These are phyloP conservation scores for Phodopus roborovskii DNA, from an alignment of 2,113 vertebrate genomes.

Conservation along the genomic window DNA sequence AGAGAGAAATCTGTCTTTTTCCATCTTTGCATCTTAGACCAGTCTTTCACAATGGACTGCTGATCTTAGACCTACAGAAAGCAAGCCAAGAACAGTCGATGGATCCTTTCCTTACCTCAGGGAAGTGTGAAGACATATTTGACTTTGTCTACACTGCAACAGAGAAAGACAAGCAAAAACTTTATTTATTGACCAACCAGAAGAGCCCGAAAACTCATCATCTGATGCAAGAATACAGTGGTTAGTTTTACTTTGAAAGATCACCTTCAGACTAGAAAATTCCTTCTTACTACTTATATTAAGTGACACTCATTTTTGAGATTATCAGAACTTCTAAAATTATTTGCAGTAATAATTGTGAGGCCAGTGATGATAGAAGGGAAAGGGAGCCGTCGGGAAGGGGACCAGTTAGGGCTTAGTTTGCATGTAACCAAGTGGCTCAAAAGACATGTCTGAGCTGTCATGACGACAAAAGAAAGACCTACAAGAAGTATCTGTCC, in stretches of 20 bases:
- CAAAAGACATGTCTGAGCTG: not conserved
- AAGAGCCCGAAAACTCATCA: not conserved
- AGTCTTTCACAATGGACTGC: not conserved
- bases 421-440: not conserved
- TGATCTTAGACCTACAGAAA: not conserved
- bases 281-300: not conserved
- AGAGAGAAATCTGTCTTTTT: not conserved
- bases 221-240: constrained; percentile 23
- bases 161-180: not conserved
- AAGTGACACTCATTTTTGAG: constrained; percentile 48
- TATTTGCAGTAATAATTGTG: constrained; percentile 68
- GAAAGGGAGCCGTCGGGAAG: not conserved
- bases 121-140: not conserved
- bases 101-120: not conserved
- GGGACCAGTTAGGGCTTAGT: not conserved
- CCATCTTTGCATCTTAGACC: not conserved
- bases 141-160: not conserved
- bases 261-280: not conserved
- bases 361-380: constrained; percentile 14
- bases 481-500: not conserved
- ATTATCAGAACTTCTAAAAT: constrained; percentile 58
- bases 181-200: not conserved
- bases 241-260: constrained; percentile 42
- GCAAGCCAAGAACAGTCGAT: not conserved
- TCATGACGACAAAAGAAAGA: not conserved